phyloP scores from a whole-genome alignment of 2,797 vertebrate species.

The Propithecus perrieri region DNA sequence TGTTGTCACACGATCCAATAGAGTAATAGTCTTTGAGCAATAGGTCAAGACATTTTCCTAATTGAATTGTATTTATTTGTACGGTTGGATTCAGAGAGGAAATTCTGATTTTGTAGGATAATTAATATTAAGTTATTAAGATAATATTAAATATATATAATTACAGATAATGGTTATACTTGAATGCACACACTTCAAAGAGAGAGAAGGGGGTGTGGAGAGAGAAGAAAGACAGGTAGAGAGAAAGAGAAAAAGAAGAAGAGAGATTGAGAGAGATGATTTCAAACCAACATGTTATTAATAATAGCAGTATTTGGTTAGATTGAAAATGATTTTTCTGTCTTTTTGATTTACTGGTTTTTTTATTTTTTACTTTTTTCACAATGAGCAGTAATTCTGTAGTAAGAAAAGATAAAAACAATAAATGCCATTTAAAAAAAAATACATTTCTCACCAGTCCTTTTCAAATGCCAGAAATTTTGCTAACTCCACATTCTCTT shows the following conservation, averaged over 20 bases:
- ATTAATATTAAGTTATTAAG: background rate
- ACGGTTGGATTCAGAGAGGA: background rate
- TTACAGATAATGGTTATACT: background rate
- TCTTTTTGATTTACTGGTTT: background rate
- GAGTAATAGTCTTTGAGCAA: background rate
- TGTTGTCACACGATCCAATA: background rate
- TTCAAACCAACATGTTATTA: background rate
- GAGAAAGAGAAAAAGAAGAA: background rate
- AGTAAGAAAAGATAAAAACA: background rate
- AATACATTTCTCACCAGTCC: background rate
- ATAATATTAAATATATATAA: slow-evolving; percentile 4
- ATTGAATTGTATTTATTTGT: background rate
- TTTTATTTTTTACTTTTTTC: background rate
- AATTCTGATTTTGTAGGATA: background rate
- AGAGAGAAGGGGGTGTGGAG: background rate
- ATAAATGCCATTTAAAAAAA: background rate
- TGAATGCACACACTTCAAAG: background rate
- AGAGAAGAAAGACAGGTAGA: background rate
- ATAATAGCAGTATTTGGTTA: background rate
- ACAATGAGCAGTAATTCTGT: background rate
- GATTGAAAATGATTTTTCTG: background rate
- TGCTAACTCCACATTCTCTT: background rate
- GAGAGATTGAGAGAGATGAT: background rate
- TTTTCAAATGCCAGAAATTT: background rate
- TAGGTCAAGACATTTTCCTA: background rate